phyloP scores from a whole-genome alignment of 2,797 vertebrate species.

The Momotus momota region DNA sequence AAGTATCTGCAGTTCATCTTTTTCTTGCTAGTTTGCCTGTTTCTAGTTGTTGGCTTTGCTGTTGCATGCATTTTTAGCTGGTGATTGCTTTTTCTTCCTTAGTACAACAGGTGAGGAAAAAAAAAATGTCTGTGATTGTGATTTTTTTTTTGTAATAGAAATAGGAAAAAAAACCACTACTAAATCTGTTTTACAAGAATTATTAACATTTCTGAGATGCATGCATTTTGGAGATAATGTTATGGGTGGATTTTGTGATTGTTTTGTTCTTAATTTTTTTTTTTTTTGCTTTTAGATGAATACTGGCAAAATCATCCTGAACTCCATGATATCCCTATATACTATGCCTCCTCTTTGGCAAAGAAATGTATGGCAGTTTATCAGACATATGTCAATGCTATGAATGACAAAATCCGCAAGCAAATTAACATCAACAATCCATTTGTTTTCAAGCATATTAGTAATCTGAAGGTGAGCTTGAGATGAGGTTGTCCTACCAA shows the following conservation, averaged over 20 bases:
- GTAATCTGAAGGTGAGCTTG: conserved; percentile 92
- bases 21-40: background rate
- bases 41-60: background rate
- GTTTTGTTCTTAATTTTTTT: background rate
- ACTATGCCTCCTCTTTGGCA: conserved; percentile 95
- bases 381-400: conserved; percentile 96
- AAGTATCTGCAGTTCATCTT: background rate
- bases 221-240: background rate
- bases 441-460: conserved; percentile 98
- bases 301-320: conserved; percentile 99
- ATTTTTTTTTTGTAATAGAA: background rate
- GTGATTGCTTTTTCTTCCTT: background rate
- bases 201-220: background rate
- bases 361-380: conserved; percentile 99
- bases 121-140: background rate
- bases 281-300: conserved; percentile 79
- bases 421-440: conserved; percentile 99
- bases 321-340: conserved; percentile 94
- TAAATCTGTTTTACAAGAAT: background rate
- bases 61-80: background rate
- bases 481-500: background rate
- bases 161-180: background rate
- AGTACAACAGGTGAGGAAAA: background rate
- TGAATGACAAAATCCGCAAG: conserved; percentile 99
- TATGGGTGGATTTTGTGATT: rapidly evolving